Conservation (phyloP, 1,140 invertebrate species). For the Tenebrio molitor region DNA sequence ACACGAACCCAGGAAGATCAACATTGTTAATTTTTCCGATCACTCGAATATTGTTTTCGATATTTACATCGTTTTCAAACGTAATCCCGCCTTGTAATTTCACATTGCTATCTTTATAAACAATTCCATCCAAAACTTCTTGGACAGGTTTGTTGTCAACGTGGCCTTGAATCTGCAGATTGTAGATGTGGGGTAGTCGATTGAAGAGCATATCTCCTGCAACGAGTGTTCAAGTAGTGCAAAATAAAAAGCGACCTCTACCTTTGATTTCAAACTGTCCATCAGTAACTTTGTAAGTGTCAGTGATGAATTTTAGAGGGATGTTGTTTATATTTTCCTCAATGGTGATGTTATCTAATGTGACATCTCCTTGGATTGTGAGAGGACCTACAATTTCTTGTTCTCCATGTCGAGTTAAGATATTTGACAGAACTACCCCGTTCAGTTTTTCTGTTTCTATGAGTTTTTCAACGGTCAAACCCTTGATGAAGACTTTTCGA, state of each 20-base stretch:
- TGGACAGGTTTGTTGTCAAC: constrained; percentile 52
- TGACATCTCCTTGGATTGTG: constrained; percentile 58
- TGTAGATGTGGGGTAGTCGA: constrained; percentile 52
- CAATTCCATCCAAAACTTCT: constrained; percentile 53
- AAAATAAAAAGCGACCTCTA: constrained; percentile 18
- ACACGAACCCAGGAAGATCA: constrained; percentile 52
- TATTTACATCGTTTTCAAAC: constrained; percentile 56
- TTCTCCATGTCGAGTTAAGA: constrained; percentile 58
- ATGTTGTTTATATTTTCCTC: constrained; percentile 57
- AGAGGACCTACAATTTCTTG: constrained; percentile 58
- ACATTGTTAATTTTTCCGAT: constrained; percentile 54
- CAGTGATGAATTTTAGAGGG: constrained; percentile 52
- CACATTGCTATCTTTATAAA: constrained; percentile 49
- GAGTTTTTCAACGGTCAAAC: constrained; percentile 58
- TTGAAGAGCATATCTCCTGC: constrained; percentile 58
- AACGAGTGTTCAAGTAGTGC: too few species aligned
- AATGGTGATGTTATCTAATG: constrained; percentile 53
- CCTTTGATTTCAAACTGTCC: constrained; percentile 54
- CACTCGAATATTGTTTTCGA: constrained; percentile 58
- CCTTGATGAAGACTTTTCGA: constrained; percentile 55
- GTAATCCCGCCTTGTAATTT: constrained; percentile 46
- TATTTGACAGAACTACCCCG: constrained; percentile 56
- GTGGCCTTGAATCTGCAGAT: constrained; percentile 51
- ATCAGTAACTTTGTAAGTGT: constrained; percentile 48
- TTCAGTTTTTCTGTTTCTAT: constrained; percentile 61